Conservation (phyloP, 2,888 invertebrate species). For the Merodon equestris region DNA sequence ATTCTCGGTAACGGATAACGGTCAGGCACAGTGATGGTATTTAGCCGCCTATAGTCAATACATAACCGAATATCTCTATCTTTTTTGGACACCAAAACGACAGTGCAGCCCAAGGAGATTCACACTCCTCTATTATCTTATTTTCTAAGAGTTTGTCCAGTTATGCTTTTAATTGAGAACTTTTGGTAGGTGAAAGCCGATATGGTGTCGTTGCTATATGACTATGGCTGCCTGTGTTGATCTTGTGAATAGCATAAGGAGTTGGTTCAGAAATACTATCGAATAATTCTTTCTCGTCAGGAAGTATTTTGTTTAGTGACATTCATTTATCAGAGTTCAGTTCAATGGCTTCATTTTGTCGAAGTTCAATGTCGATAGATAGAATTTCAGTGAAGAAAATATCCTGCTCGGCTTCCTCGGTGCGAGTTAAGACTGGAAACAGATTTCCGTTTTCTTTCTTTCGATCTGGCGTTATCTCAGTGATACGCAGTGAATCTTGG, state of each 20-base stretch:
- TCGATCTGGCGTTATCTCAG: neutral
- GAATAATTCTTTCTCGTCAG: neutral
- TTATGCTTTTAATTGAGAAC: constrained; percentile 58
- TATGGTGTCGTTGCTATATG: constrained; percentile 46
- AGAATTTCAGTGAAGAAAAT: neutral
- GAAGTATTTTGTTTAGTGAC: neutral
- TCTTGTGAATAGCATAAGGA: constrained; percentile 22
- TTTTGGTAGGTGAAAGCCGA: constrained; percentile 27
- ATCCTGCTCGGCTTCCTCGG: neutral
- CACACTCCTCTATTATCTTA: constrained; percentile 72
- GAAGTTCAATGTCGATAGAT: neutral
- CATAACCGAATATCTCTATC: constrained; percentile 37
- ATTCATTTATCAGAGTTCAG: neutral
- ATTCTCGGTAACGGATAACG: constrained; percentile 51
- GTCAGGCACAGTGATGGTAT: constrained; percentile 30
- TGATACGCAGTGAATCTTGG: neutral
- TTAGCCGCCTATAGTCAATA: constrained; percentile 33
- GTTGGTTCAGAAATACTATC: constrained; percentile 4
- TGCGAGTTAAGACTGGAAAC: neutral
- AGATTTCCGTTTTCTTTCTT: neutral
- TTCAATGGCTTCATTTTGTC: neutral
- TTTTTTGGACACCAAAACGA: constrained; percentile 45
- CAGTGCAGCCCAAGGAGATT: constrained; percentile 69
- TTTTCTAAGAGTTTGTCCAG: constrained; percentile 70
- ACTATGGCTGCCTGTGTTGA: constrained; percentile 29